Percentiles rank a stretch among this genome's conserved stretches.
Conservation (phyloP, 2,797 vertebrate species). For the Sebastes nivosus region DNA sequence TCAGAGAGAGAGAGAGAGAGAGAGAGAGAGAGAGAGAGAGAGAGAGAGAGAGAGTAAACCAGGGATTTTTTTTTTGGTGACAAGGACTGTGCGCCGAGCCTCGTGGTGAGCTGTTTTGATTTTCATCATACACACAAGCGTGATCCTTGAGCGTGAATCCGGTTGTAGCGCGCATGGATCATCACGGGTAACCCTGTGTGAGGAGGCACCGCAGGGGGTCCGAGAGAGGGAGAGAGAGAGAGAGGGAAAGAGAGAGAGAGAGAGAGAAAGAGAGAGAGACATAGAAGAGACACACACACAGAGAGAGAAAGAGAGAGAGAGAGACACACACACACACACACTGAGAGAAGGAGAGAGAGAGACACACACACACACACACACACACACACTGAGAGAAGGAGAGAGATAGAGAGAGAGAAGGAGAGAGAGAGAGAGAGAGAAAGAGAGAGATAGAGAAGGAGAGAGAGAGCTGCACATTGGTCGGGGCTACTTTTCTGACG, state of each 20-base stretch:
- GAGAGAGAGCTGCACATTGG: constrained; percentile 63
- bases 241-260: neutral
- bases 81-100: neutral
- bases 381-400: neutral
- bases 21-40: neutral
- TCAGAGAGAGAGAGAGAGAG: neutral
- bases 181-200: constrained; percentile 42
- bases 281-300: neutral
- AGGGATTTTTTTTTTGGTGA: neutral
- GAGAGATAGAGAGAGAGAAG: constrained; percentile 8
- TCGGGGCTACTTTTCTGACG: constrained; percentile 71
- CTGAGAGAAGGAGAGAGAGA: neutral
- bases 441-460: constrained; percentile 26
- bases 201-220: constrained; percentile 56
- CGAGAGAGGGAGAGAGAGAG: neutral
- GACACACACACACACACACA: neutral
- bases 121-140: constrained; percentile 56
- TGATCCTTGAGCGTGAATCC: constrained; percentile 48
- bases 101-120: constrained; percentile 43
- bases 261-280: neutral
- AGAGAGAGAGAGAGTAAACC: neutral
- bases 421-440: neutral
- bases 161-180: constrained; percentile 38
- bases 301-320: neutral
- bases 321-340: too few relatives aligned